These are phyloP conservation scores for Tupiocoris notatus DNA, from an alignment of 2,888 invertebrate genomes.

Conservation along the genomic window DNA sequence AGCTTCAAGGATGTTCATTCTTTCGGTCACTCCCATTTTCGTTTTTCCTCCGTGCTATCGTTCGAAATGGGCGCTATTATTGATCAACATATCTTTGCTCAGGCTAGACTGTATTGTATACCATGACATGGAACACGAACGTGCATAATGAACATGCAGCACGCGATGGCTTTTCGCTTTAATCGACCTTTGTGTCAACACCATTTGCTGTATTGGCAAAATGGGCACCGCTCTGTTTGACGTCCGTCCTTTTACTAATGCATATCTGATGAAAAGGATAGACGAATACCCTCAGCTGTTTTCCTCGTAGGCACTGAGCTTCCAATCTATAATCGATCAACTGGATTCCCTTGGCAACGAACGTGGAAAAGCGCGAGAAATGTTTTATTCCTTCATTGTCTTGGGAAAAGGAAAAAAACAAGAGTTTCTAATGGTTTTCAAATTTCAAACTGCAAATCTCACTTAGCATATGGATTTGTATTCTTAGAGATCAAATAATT, in stretches of 20 bases:
- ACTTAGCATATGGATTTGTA: too few relatives aligned
- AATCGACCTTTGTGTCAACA: constrained; percentile 28
- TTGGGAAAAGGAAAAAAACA: too few relatives aligned
- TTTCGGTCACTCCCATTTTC: not conserved
- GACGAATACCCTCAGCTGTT: too few relatives aligned
- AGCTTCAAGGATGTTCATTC: not conserved
- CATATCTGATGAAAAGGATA: not conserved
- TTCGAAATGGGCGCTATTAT: constrained; percentile 33
- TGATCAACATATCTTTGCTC: constrained; percentile 31
- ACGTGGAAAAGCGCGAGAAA: too few relatives aligned
- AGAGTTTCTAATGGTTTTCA: too few relatives aligned
- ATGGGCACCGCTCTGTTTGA: constrained; percentile 32
- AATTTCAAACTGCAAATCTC: too few relatives aligned
- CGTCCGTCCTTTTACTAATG: not conserved
- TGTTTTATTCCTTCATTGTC: too few relatives aligned
- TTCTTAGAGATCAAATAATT: too few relatives aligned
- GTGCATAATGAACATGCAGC: not conserved
- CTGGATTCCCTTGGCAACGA: too few relatives aligned
- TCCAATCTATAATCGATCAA: too few relatives aligned
- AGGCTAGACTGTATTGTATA: constrained; percentile 1
- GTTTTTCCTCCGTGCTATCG: too few relatives aligned
- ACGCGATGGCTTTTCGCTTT: constrained; percentile 24
- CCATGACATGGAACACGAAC: constrained; percentile 12
- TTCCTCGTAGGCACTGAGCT: too few relatives aligned
- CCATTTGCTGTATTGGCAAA: constrained; percentile 39